Percentiles rank a stretch among this genome's conserved stretches.
Conservation (phyloP, 2,888 invertebrate species). For the Oxystoma pomonae region DNA sequence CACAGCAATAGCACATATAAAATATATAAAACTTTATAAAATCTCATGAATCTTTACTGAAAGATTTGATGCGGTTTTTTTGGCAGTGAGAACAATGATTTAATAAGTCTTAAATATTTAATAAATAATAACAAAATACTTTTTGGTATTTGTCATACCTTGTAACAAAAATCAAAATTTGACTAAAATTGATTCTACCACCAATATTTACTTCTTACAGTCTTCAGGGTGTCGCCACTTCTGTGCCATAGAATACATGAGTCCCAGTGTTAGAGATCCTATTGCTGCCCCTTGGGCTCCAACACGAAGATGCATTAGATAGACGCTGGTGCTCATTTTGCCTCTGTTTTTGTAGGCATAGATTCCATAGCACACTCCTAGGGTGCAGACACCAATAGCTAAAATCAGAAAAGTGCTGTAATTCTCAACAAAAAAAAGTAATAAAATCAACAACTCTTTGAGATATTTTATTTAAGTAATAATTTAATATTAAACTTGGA, state of each 20-base stretch:
- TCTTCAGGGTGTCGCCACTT: not conserved
- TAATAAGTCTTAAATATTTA: no score
- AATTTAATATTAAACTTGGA: no score
- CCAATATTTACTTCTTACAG: not conserved
- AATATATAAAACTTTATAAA: no score
- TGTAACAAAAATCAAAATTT: no score
- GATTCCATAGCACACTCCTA: slow-evolving; percentile 65
- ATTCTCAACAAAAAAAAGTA: no score
- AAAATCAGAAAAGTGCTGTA: slow-evolving; percentile 35
- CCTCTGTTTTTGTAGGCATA: slow-evolving; percentile 72
- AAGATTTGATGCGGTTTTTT: no score
- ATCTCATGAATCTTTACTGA: no score
- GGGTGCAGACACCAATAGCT: slow-evolving; percentile 67
- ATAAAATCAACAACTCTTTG: no score
- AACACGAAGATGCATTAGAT: slow-evolving; percentile 82
- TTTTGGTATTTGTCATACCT: not conserved
- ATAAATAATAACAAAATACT: not conserved
- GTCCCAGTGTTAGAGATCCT: slow-evolving; percentile 68
- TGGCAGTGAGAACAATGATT: no score
- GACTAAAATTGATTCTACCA: no score
- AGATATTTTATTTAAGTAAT: no score
- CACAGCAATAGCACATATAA: no score
- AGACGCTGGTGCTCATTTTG: slow-evolving; percentile 75
- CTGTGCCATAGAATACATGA: slow-evolving; percentile 58
- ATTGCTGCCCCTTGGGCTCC: slow-evolving; percentile 81